Percentiles rank a stretch among this genome's conserved stretches.
Conservation (phyloP, 2,113 vertebrate species). For the Urocitellus parryii region DNA sequence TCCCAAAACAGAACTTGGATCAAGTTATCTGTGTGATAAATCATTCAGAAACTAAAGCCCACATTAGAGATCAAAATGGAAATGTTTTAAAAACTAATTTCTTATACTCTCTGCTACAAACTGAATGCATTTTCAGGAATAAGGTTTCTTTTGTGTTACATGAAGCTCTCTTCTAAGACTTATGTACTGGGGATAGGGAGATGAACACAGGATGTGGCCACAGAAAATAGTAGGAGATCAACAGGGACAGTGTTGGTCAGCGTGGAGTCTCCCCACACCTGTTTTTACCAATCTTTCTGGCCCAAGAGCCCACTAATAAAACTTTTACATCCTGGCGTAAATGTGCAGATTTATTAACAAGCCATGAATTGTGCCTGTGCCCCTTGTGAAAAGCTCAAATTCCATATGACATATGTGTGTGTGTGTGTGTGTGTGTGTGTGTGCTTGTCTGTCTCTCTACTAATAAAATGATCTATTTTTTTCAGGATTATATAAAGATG, state of each 20-base stretch:
- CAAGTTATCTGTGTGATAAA: background rate
- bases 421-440: too few relatives aligned
- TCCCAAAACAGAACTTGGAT: background rate
- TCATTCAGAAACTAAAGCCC: background rate
- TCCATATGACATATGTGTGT: background rate
- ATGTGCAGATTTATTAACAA: slow-evolving; percentile 15
- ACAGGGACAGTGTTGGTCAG: background rate
- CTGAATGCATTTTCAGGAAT: background rate
- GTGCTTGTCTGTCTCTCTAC: background rate
- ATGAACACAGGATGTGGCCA: background rate
- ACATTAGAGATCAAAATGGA: slow-evolving; percentile 18
- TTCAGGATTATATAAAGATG: slow-evolving; percentile 1
- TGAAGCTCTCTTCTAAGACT: background rate
- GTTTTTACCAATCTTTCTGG: slow-evolving; percentile 20
- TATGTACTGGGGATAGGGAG: background rate
- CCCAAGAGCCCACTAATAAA: background rate
- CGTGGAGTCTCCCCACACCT: background rate
- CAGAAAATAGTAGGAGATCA: background rate
- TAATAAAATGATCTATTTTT: background rate
- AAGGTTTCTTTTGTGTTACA: slow-evolving; percentile 15
- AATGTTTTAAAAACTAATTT: background rate
- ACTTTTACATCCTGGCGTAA: background rate
- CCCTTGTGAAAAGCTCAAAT: background rate
- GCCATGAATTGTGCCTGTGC: background rate
- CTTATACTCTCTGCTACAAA: background rate